Conservation (phyloP, 2,113 vertebrate species). For the Microtus oregoni region DNA sequence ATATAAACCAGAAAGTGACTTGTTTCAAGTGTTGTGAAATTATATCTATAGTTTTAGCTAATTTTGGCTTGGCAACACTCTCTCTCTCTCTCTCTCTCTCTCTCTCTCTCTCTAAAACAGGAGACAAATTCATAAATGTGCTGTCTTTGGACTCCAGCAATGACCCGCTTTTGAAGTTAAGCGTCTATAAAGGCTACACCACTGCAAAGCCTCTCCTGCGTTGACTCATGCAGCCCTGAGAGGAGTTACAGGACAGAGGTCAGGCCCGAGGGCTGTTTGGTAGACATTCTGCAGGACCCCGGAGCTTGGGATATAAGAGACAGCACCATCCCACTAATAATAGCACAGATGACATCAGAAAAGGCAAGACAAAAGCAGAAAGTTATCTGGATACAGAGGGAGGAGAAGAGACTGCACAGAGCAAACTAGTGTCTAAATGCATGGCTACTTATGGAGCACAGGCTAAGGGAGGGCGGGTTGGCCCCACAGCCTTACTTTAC, state of each 20-base stretch:
- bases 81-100: too few species aligned
- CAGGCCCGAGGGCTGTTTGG: neutral
- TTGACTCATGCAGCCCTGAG: neutral
- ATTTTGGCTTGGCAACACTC: neutral
- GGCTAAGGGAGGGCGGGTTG: fast-evolving
- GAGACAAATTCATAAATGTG: neutral
- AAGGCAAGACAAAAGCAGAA: neutral
- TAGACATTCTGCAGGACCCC: neutral
- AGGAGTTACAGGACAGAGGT: too few species aligned
- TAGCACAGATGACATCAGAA: fast-evolving
- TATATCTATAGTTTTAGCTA: neutral
- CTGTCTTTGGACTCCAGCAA: neutral
- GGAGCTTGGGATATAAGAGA: fast-evolving
- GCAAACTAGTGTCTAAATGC: fast-evolving
- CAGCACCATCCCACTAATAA: fast-evolving
- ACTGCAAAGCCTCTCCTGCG: neutral
- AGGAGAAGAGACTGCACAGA: neutral
- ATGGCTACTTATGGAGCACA: fast-evolving
- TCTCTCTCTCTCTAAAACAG: too few species aligned
- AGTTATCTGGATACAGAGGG: neutral
- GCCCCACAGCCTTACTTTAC: slow-evolving; percentile 87
- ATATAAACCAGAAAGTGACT: neutral
- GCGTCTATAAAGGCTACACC: neutral
- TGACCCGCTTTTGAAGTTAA: neutral
- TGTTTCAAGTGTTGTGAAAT: neutral